Base-by-base conservation (phyloP, 1,140 invertebrate genomes). In the Chironomus tepperi region DNA sequence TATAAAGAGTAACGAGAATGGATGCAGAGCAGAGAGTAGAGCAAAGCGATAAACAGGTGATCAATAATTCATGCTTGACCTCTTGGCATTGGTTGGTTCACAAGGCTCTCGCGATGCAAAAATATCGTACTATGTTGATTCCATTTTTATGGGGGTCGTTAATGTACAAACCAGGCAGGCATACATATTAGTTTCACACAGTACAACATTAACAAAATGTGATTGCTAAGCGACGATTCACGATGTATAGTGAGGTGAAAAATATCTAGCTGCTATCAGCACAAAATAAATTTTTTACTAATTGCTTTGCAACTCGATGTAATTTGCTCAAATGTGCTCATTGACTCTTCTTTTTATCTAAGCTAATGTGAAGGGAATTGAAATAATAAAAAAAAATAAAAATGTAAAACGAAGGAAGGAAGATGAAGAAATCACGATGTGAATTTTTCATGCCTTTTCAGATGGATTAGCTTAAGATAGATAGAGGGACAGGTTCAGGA, bases 51-150 rank as follows among this genome's bases (percentile, higher is more conserved):
- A 21, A 70, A 70, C 65, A 70, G 65, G 65, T 70, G 65, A 70
- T 70, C 65, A 70, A 70, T 70, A 70, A 70, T 70, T 70, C 65
- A 70, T 70, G 65, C 65, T 70, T 70, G 65, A 70, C 65, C 65
- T 21, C 65, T 18, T 70, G 16, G 65, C 65, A 70, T 12, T 21
- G 65, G 3, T 18, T 18, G 9, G 18, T 18, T 70, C 65, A 70
- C 65, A 70, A 70, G 65, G n/a, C 9, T 19, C n/a, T n/a, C n/a
- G n/a, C n/a, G n/a, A n/a, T n/a, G n/a, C n/a, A n/a, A n/a, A n/a
- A 34, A 34, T 34, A 34, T 34, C 24, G 24, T 34, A 34, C 24
- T 34, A 2, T 34, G 24, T 5, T 34, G 24, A 34, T 34, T 34
- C 24, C 1, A 1, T 2, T 34, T 34, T 34, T 34, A 34, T 34